Evolutionary conservation across 2,888 invertebrate species (phyloP), one percentile per base, ranked within the genome.

Genomic region (Tenthredo amoena): DNA sequence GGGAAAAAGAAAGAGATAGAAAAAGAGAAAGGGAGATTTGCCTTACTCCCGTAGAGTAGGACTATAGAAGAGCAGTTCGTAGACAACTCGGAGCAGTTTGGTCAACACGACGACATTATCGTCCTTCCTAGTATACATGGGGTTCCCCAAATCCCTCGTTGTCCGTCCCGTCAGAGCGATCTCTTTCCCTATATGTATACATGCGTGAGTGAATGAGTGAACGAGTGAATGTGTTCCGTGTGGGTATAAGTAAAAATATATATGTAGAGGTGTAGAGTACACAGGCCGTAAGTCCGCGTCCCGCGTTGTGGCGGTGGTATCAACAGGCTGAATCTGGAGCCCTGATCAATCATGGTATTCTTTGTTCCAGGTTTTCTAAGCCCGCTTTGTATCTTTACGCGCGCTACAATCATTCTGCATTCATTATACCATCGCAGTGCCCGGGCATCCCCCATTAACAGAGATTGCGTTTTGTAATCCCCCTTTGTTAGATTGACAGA

Each of bases 271-370:
- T 74, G 62, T 37, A n/a, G 81, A 58, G 15, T 77, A 62, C 9
- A 21, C 40, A 31, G 74, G 74, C 31, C 43, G 74, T 21, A 40
- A 74, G 43, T 74, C 74, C 74, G n/a, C 43, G 21, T 43, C 43
- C 34, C 26, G 34, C 68, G 68, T 34, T 86, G 86, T 86, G 88
- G 88, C 89, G 89, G 89, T 88, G 88, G 87, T 92, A 92, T 92
- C 92, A 91, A 91, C 89, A 90, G 89, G 89, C 90, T 92, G 89
- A 88, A 92, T 91, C 90, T 84, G 85, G 88, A 90, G 89, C 88
- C 88, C 89, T 90, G 92, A 92, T 92, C 92, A 92, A 92, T 92
- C 91, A 91, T 89, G 88, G 89, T 26, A 81, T 58, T 81, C 81
- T 81, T 81, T 81, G 81, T 81, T 81, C 81, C 81, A 81, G 62